Evolutionary conservation across 2,888 invertebrate species (phyloP).

Genomic region (Dynastes grantii): DNA sequence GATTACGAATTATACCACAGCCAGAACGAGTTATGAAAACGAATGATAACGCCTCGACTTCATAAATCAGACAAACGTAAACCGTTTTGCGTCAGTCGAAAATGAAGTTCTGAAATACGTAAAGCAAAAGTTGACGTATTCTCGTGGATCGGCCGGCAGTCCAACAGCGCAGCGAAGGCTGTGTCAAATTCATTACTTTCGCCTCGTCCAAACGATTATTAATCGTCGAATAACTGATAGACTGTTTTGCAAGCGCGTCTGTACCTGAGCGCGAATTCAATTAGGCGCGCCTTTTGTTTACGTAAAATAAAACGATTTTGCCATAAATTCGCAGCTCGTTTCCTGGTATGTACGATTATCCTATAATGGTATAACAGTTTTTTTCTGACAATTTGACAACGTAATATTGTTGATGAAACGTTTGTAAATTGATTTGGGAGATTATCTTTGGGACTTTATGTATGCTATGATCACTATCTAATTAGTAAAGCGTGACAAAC

Average conservation of each 20-base stretch:
- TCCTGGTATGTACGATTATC: conserved; percentile 4
- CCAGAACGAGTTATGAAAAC: not conserved
- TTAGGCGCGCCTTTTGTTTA: conserved; percentile 8
- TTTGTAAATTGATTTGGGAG: too few relatives aligned
- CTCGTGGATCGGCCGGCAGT: too few relatives aligned
- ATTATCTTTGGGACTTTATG: too few relatives aligned
- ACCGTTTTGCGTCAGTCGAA: not conserved
- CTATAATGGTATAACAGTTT: not conserved
- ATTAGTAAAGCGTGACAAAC: too few relatives aligned
- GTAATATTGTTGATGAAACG: too few relatives aligned
- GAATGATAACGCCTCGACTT: not conserved
- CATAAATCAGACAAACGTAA: conserved; percentile 9
- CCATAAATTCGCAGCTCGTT: conserved; percentile 6
- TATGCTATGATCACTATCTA: too few relatives aligned
- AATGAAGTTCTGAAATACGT: not conserved
- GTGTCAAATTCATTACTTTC: not conserved
- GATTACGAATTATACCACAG: too few relatives aligned
- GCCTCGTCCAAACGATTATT: conserved; percentile 18
- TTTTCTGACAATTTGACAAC: too few relatives aligned
- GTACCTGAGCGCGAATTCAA: conserved; percentile 4
- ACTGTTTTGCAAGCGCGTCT: not conserved
- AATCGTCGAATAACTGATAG: conserved; percentile 22
- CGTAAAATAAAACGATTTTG: conserved; percentile 19
- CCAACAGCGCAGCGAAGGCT: too few relatives aligned
- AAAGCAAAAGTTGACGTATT: not conserved